phyloP scores from a whole-genome alignment of 2,888 invertebrate genomes.

The Drosophila ezoana region DNA sequence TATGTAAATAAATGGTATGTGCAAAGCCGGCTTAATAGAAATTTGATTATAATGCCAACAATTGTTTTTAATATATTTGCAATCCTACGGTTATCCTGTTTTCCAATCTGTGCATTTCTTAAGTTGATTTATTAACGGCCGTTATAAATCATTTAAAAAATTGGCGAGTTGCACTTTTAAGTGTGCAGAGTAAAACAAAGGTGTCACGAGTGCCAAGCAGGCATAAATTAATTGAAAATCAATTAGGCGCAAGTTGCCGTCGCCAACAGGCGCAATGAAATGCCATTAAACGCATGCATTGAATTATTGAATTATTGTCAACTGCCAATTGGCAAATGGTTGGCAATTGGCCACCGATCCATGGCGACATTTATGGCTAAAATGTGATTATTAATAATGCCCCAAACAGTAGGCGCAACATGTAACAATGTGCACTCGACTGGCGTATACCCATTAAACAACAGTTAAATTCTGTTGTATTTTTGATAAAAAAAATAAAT shows the following conservation, averaged over 20 bases:
- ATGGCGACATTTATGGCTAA: constrained; percentile 73
- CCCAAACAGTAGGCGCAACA: constrained; percentile 1
- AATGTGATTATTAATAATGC: constrained; percentile 67
- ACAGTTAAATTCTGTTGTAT: too few relatives aligned
- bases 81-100: constrained; percentile 1
- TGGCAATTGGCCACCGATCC: constrained; percentile 78
- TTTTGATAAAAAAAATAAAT: too few relatives aligned
- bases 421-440: background rate
- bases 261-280: constrained; percentile 41
- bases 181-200: constrained; percentile 66
- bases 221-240: constrained; percentile 81
- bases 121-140: constrained; percentile 82
- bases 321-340: constrained; percentile 74
- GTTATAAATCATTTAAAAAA: constrained; percentile 81
- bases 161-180: constrained; percentile 59
- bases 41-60: background rate
- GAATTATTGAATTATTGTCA: constrained; percentile 75
- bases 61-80: background rate
- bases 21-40: too few relatives aligned
- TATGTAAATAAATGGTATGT: too few relatives aligned
- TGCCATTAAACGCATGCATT: constrained; percentile 61
- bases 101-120: constrained; percentile 73
- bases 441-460: constrained; percentile 7
- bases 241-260: constrained; percentile 59
- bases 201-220: constrained; percentile 63